phyloP scores from a whole-genome alignment of 2,888 invertebrate genomes.

The Tetragonisca angustula region DNA sequence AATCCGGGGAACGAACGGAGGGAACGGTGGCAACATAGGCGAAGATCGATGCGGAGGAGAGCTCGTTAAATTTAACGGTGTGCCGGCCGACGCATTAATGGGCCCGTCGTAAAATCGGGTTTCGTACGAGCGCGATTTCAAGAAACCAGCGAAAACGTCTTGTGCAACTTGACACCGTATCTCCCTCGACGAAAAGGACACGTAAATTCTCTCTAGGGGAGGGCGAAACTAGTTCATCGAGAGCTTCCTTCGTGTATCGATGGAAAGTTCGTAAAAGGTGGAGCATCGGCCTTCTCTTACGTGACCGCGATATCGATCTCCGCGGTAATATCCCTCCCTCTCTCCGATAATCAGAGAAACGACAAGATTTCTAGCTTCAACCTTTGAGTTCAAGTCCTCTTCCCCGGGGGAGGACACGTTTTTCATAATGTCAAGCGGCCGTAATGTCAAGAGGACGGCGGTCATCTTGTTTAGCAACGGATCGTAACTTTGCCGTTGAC shows the following conservation, averaged over 20 bases:
- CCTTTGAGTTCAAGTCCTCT: conserved; percentile 19
- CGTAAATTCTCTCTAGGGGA: not conserved
- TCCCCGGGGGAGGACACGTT: conserved; percentile 28
- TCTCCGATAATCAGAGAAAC: not conserved
- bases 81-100: conserved; percentile 42
- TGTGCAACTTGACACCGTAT: conserved; percentile 20
- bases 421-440: conserved; percentile 61
- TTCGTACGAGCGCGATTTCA: conserved; percentile 31
- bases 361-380: not conserved
- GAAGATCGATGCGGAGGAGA: conserved; percentile 11
- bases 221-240: not conserved
- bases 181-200: conserved; percentile 29
- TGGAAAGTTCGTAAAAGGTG: not conserved
- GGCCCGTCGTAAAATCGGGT: conserved; percentile 34
- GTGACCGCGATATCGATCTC: not conserved
- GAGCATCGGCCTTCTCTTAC: not conserved
- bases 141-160: not conserved
- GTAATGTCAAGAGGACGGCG: conserved; percentile 56
- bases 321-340: not conserved
- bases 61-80: conserved; percentile 56
- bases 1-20: not conserved
- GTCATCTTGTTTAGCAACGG: conserved; percentile 46
- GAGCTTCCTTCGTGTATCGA: not conserved
- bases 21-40: not conserved
- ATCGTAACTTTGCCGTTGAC: conserved; percentile 39